These are phyloP conservation scores for Phaethornis superciliosus DNA, from an alignment of 2,113 vertebrate genomes.

Conservation along the genomic window DNA sequence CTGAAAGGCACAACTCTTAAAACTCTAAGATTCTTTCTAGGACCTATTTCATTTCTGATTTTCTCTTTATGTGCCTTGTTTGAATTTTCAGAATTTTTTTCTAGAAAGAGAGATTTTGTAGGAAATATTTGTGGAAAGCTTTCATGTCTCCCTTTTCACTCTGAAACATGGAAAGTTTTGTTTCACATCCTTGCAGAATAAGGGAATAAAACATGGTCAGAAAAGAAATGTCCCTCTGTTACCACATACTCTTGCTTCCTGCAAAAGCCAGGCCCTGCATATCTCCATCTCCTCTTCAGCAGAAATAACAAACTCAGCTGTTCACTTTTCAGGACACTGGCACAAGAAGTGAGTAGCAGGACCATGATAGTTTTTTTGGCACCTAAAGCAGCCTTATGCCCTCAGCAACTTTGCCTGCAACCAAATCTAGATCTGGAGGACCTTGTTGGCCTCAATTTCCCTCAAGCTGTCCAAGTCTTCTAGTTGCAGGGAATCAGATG, in stretches of 20 bases:
- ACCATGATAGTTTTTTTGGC: neutral
- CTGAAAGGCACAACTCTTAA: neutral
- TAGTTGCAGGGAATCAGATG: neutral
- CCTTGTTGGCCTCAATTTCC: neutral
- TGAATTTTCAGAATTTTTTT: neutral
- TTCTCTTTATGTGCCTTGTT: neutral
- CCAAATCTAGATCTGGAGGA: neutral
- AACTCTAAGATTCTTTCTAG: neutral
- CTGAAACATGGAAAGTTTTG: neutral
- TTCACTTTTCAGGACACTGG: neutral
- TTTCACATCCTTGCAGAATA: neutral
- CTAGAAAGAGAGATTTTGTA: neutral
- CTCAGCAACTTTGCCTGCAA: neutral
- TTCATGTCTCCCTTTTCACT: neutral
- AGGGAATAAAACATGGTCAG: neutral
- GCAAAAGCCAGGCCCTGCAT: neutral
- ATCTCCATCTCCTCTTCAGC: neutral
- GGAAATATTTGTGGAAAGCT: neutral
- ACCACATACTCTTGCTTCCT: neutral
- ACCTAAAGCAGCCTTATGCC: neutral
- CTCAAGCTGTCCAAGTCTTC: neutral
- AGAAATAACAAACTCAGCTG: neutral
- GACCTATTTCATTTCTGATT: neutral
- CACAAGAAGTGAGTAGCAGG: neutral
- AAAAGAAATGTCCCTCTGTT: neutral